Evolutionary conservation across 2,113 vertebrate genomes (phyloP).

Genomic region (Bettongia penicillata): DNA sequence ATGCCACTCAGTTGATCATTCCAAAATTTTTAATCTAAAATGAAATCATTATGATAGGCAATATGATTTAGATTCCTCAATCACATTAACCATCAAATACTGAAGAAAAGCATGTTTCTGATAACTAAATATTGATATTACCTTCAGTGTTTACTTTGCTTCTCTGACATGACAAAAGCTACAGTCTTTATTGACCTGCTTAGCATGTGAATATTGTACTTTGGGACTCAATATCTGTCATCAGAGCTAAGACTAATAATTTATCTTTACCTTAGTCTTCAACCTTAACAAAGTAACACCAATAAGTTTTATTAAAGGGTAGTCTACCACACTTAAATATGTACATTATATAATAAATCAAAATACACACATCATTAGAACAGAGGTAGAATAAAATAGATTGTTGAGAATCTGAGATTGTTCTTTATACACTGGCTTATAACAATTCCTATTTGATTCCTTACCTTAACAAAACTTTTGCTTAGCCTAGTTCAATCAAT

Average conservation of each 20-base stretch:
- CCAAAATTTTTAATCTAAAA: not conserved
- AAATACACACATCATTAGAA: slow-evolving; percentile 19
- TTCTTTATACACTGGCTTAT: not conserved
- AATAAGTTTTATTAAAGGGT: slow-evolving; percentile 20
- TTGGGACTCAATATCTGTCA: not conserved
- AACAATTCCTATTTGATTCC: not conserved
- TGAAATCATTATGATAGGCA: not conserved
- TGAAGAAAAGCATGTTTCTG: slow-evolving; percentile 6
- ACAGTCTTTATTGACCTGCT: not conserved
- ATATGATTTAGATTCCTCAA: not conserved
- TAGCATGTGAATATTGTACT: not conserved
- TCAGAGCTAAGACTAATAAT: not conserved
- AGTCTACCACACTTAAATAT: not conserved
- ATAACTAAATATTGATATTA: slow-evolving; percentile 20
- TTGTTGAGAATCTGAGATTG: not conserved
- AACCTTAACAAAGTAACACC: slow-evolving; percentile 25
- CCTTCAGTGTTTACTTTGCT: slow-evolving; percentile 16
- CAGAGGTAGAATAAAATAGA: not conserved
- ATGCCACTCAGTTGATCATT: too few relatives aligned
- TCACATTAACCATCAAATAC: slow-evolving; percentile 3
- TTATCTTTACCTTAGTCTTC: slow-evolving; percentile 11
- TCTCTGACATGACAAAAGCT: not conserved
- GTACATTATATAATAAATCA: not conserved
- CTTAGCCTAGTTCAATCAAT: not conserved
- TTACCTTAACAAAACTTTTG: slow-evolving; percentile 37